Evolutionary conservation across 2,888 invertebrate genomes (phyloP), one percentile per base, ranked within the genome.

Genomic region (Epicampocera succincta): DNA sequence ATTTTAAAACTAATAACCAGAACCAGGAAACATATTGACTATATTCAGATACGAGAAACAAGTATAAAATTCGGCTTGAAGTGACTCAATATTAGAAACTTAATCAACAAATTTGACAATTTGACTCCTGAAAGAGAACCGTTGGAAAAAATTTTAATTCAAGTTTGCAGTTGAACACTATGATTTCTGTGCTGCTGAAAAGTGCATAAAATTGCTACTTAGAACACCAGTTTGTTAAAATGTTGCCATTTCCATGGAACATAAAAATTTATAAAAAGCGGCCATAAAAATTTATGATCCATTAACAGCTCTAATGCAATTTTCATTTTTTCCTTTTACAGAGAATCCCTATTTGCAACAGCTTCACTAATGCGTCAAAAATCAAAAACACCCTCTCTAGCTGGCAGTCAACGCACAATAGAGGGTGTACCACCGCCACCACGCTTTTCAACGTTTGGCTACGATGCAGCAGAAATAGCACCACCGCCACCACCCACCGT

Each of bases 371-470:
- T 87, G 85, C 87, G 90, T 78, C 88, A 91, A 85, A 89, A 90
- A 87, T 90, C 91, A 72, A 88, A 88, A 85, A 87, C 88, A 33
- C 88, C 90, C 11, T 88, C 90, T 50, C 76, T 87, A 50, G 87
- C 88, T 73, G 87, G 85, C 29, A 75, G 86, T 38, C 85, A 86
- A 56, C 85, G 85, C 52, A 76, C 69, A 21, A 87, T 86, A 46
- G 82, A 82, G 46, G 40, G 82, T 6, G 85, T 87, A 13, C 86
- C 89, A 4, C 87, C 88, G 13, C 85, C 86, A 6, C 87, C 90
- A 3, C 89, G 90, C 72, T 91, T 91, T 78, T 91, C 91, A 25
- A 91, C 91, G 29, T 91, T 91, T 63, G 91, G 91, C 75, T 91
- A 91, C 73, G 91, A 91, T 83, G 81, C 80, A 25, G 84, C 63